Conservation (phyloP, 2,888 invertebrate genomes). For the Melanotus villosus region DNA sequence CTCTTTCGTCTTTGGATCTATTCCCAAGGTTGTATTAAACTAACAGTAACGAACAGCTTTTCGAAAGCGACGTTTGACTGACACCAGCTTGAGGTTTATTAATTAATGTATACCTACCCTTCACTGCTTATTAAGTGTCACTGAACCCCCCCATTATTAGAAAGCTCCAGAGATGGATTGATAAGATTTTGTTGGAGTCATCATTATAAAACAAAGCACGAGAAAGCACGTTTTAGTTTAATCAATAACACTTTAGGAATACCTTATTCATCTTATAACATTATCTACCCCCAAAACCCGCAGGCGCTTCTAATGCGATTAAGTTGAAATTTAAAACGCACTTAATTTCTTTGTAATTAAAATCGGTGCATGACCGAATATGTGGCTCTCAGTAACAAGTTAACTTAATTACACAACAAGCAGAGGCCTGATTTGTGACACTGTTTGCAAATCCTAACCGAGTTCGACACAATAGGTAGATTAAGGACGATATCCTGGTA, state of each 20-base stretch:
- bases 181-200: constrained; percentile 26
- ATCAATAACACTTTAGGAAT: constrained; percentile 5
- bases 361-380: not conserved
- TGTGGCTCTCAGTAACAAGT: constrained; percentile 12
- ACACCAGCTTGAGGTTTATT: constrained; percentile 37
- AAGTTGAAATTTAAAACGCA: not conserved
- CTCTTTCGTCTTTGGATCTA: not conserved
- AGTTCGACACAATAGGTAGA: constrained; percentile 35
- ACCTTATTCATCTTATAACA: not conserved
- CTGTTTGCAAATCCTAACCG: constrained; percentile 23
- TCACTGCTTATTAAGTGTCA: constrained; percentile 36
- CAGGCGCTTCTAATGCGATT: not conserved
- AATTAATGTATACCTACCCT: constrained; percentile 38
- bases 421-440: constrained; percentile 22
- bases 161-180: constrained; percentile 22
- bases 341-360: no score
- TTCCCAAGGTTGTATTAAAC: not conserved
- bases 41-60: constrained; percentile 1
- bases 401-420: constrained; percentile 24
- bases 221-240: constrained; percentile 6
- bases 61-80: constrained; percentile 31
- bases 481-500: constrained; percentile 38
- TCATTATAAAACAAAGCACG: constrained; percentile 5
- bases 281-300: not conserved
- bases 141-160: constrained; percentile 29